These are phyloP conservation scores for Cairina moschata DNA, from an alignment of 2,113 vertebrate species.

Conservation along the genomic window DNA sequence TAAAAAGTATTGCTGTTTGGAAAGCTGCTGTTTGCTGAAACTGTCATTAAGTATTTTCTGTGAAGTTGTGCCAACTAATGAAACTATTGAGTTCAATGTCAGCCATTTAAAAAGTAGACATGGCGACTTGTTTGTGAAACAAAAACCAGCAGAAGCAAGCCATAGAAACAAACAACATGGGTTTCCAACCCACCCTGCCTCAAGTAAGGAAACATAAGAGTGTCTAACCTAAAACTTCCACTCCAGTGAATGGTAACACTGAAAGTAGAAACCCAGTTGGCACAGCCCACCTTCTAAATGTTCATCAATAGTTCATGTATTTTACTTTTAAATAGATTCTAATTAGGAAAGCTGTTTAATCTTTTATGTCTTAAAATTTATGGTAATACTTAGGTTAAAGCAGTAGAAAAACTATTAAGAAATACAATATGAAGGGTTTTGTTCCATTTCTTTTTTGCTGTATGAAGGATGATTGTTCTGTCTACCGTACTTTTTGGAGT, in stretches of 20 bases:
- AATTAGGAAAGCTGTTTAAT: slow-evolving; percentile 75
- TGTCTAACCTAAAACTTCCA: slow-evolving; percentile 17
- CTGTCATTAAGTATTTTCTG: slow-evolving; percentile 77
- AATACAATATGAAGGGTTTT: slow-evolving; percentile 74
- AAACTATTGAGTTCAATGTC: slow-evolving; percentile 35
- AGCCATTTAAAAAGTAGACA: slow-evolving; percentile 7
- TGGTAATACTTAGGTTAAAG: slow-evolving; percentile 73
- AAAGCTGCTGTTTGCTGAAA: slow-evolving; percentile 78
- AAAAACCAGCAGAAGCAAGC: slow-evolving; percentile 49
- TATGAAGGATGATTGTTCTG: slow-evolving; percentile 80
- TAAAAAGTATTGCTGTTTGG: slow-evolving; percentile 77
- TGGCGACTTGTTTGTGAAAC: slow-evolving; percentile 23
- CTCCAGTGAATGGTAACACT: slow-evolving; percentile 1
- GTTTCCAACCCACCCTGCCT: neutral
- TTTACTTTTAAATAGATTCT: slow-evolving; percentile 73
- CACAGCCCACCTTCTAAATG: slow-evolving; percentile 74
- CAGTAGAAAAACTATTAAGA: slow-evolving; percentile 69
- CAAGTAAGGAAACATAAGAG: neutral
- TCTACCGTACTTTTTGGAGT: slow-evolving; percentile 76
- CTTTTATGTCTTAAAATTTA: slow-evolving; percentile 76
- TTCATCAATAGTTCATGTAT: slow-evolving; percentile 68
- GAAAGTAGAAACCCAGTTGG: slow-evolving; percentile 68
- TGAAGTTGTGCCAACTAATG: slow-evolving; percentile 78
- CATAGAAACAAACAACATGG: neutral
- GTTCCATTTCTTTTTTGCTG: slow-evolving; percentile 71